phyloP scores from a whole-genome alignment of 2,888 invertebrate species.

The Esperia sulphurella region DNA sequence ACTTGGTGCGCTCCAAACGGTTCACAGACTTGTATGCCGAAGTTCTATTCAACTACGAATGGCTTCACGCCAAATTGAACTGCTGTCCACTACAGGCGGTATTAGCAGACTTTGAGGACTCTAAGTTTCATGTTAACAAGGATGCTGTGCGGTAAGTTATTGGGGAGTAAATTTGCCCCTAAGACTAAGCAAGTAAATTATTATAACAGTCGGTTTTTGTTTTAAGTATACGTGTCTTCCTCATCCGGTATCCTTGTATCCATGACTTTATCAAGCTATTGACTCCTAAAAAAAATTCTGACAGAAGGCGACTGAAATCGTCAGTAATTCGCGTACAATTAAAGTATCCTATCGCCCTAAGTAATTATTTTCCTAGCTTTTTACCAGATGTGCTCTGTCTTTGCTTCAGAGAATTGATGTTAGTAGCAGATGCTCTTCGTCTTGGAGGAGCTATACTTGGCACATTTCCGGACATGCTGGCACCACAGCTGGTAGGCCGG shows the following conservation, averaged over 20 bases:
- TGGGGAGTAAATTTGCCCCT: no score
- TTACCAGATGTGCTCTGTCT: constrained; percentile 9
- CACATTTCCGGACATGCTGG: constrained; percentile 96
- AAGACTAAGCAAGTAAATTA: no score
- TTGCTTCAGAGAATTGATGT: constrained; percentile 86
- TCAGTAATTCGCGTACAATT: no score
- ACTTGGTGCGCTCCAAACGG: constrained; percentile 93
- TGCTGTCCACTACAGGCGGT: constrained; percentile 97
- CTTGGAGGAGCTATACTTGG: constrained; percentile 96
- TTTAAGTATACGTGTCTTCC: no score
- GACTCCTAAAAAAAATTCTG: no score
- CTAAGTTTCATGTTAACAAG: constrained; percentile 88
- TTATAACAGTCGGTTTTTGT: no score
- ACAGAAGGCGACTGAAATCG: no score
- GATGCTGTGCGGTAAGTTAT: constrained; percentile 84
- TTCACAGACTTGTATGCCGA: constrained; percentile 94
- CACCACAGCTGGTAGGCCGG: constrained; percentile 94
- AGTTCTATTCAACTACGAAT: constrained; percentile 98
- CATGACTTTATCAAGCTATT: no score
- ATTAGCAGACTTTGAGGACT: constrained; percentile 97
- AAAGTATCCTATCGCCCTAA: no score
- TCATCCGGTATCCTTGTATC: no score
- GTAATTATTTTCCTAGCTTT: background rate
- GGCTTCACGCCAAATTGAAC: constrained; percentile 96
- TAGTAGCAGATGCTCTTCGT: constrained; percentile 95